Evolutionary conservation across 2,113 vertebrate species (phyloP).

Genomic region (Elachura formosa): DNA sequence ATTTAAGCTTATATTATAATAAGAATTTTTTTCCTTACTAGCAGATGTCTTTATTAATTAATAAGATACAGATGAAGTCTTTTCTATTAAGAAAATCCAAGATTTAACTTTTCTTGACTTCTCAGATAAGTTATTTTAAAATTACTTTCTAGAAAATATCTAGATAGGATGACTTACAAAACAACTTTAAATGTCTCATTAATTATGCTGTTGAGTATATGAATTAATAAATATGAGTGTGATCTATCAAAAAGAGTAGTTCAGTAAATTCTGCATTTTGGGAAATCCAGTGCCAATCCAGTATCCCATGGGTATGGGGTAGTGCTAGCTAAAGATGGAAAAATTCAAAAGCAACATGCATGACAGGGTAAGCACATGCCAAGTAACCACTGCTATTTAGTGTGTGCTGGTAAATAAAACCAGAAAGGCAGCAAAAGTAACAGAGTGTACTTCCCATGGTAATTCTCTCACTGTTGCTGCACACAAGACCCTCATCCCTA

Average conservation of each 20-base stretch:
- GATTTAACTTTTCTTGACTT: background rate
- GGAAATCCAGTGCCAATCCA: background rate
- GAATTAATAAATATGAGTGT: background rate
- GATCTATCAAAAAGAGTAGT: background rate
- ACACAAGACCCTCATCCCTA: background rate
- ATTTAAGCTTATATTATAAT: background rate
- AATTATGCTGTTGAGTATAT: background rate
- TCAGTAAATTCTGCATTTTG: background rate
- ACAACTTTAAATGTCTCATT: background rate
- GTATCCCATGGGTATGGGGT: background rate
- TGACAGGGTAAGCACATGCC: background rate
- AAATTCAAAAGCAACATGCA: background rate
- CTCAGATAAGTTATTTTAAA: background rate
- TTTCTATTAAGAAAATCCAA: background rate
- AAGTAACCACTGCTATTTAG: background rate
- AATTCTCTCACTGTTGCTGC: background rate
- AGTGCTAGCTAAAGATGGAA: background rate
- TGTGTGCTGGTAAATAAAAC: too few species aligned
- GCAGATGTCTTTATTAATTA: background rate
- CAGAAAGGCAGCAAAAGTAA: background rate
- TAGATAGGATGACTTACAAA: background rate
- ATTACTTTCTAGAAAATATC: background rate
- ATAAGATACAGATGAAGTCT: background rate
- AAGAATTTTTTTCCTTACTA: background rate
- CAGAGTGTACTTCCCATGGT: background rate